Conservation (phyloP, 2,888 invertebrate species). For the Phengaris alcon region DNA sequence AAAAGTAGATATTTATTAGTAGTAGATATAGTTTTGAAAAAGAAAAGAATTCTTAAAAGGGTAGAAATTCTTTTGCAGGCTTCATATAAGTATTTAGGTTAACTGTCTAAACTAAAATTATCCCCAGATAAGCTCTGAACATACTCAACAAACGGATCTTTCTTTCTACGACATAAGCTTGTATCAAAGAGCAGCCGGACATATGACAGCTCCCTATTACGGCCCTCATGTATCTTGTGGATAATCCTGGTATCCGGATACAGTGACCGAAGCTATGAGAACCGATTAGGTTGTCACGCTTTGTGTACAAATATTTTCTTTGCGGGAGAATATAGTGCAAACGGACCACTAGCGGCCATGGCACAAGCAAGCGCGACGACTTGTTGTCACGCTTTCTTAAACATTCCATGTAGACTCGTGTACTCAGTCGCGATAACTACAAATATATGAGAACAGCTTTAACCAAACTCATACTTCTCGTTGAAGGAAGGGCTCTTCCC, state of each 20-base stretch:
- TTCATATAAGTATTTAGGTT: background rate
- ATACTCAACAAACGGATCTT: background rate
- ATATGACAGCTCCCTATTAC: constrained; percentile 9
- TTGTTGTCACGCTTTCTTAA: no score
- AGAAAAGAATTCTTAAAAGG: no score
- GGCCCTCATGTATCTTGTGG: constrained; percentile 8
- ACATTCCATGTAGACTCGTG: no score
- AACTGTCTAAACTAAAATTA: background rate
- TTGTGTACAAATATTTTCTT: constrained; percentile 40
- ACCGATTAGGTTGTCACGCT: constrained; percentile 18
- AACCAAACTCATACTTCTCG: no score
- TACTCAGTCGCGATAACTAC: no score
- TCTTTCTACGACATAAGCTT: background rate
- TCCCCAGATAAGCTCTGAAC: background rate
- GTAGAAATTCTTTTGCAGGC: no score
- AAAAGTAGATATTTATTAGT: no score
- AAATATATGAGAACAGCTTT: no score
- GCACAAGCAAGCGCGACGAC: no score
- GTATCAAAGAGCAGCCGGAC: constrained; percentile 12
- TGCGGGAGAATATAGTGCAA: background rate
- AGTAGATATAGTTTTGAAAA: no score
- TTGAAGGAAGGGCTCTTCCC: no score
- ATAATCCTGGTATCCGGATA: constrained; percentile 3
- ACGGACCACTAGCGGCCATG: background rate
- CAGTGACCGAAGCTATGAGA: background rate